phyloP scores from a whole-genome alignment of 2,113 vertebrate species.

The Pteruthius melanotis region DNA sequence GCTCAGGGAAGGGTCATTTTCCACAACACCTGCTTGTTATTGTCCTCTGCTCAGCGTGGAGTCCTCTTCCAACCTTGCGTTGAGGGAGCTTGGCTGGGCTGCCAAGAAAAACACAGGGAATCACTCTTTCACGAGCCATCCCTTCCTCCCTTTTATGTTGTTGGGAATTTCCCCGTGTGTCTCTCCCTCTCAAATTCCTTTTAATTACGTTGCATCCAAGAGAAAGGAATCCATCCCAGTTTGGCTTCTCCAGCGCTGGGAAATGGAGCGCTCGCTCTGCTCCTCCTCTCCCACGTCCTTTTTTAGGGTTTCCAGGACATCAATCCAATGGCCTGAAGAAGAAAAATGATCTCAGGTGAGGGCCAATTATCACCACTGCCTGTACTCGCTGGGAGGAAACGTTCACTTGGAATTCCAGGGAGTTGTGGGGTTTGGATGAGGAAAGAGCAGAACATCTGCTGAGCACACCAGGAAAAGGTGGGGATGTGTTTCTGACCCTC shows the following conservation, averaged over 20 bases:
- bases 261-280: neutral
- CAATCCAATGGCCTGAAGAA: neutral
- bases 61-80: neutral
- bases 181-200: neutral
- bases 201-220: slow-evolving; percentile 26
- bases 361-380: neutral
- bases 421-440: neutral
- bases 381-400: neutral
- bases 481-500: neutral
- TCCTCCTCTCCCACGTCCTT: neutral
- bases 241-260: neutral
- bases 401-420: neutral
- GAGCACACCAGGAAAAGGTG: neutral
- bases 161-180: neutral
- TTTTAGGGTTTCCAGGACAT: neutral
- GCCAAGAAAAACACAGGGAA: slow-evolving; percentile 33
- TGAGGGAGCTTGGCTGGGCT: slow-evolving; percentile 10
- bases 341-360: neutral
- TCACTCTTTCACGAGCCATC: neutral
- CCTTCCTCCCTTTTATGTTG: slow-evolving; percentile 48
- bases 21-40: neutral
- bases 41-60: neutral
- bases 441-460: neutral
- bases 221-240: neutral
- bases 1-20: neutral